Conservation (phyloP, 30 jellyfish, hydroid and myxozoan species). For the Cassiopea xamachana region DNA sequence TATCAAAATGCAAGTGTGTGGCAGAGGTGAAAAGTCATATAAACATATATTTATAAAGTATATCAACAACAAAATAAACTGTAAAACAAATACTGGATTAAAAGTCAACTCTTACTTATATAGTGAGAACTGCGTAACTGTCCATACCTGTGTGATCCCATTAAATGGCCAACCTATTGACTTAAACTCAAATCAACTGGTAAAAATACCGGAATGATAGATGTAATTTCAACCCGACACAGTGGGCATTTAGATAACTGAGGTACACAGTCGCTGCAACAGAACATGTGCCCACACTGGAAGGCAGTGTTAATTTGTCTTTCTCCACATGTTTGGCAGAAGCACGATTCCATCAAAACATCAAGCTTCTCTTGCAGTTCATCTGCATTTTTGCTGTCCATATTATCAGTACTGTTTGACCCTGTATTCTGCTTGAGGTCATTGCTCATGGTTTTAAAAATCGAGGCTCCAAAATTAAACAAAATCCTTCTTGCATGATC, state of each 20-base stretch:
- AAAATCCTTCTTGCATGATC: conserved; percentile 96
- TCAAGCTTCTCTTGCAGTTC: conserved; percentile 67
- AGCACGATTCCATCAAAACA: conserved; percentile 68
- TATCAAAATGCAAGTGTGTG: neutral
- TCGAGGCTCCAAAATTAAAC: conserved; percentile 89
- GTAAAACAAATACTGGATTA: neutral
- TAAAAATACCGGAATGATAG: conserved; percentile 63
- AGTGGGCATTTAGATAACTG: conserved; percentile 84
- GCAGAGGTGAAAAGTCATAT: neutral
- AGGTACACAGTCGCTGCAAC: conserved; percentile 69
- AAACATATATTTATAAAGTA: neutral
- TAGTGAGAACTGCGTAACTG: neutral
- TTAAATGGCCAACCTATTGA: conserved; percentile 5
- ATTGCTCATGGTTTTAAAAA: conserved; percentile 56
- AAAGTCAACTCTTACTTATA: neutral
- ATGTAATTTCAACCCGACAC: conserved; percentile 76
- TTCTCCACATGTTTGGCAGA: conserved; percentile 90
- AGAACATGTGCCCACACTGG: conserved; percentile 96
- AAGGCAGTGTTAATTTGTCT: conserved; percentile 77
- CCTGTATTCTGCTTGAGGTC: neutral
- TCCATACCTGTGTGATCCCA: neutral
- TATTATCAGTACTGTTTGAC: conserved; percentile 1
- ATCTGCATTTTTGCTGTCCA: neutral
- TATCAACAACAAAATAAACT: neutral
- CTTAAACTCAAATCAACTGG: conserved; percentile 71